Base-by-base conservation (phyloP, 2,113 vertebrate species). In the Lathamus discolor region DNA sequence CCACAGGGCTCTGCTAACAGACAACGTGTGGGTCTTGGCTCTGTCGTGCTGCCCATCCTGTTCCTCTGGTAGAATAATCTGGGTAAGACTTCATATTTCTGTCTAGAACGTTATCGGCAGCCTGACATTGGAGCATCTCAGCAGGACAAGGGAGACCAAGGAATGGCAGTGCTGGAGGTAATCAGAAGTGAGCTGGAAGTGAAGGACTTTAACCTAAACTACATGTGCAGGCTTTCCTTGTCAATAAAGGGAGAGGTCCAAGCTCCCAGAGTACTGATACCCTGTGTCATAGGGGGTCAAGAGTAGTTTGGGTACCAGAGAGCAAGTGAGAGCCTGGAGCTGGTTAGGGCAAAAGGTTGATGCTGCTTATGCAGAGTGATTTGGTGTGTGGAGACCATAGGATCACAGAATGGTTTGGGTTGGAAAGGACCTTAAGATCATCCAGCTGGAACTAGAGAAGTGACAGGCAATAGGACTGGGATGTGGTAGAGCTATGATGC, bases 261-360 rank as follows among this genome's bases (percentile, higher is more conserved):
- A 62, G 35, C 14, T 55, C 73, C 37, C 8, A 8, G 52, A 59
- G 66, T 20, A 16, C 5, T 4, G 15, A 6, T 17, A 7, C 28
- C 35, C 52, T n/a, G 10, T 37, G 49, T 7, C 5, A 1, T 3
- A 18, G 3, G 6, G 17, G 28, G 4, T 10, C 17, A 43, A 13
- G 1, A 13, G 27, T 1, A 10, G 6, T 51, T 37, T 51, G 63
- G 59, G n/a, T 14, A 54, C 13, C 11, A 44, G 41, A 43, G 41
- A 44, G n/a, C 24, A 39, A 29, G 61, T 7, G 24, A 16, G 20
- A 78, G 57, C 41, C n/a, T 83, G 63, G 67, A 24, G 24, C 7
- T 82, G 33, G 9, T 54, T 7, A 20, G 13, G 52, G 19, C 2
- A n/a, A 51, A 48, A 37, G 8, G 33, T 6, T 66, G 74, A 9